Evolutionary conservation across 2,888 invertebrate species (phyloP).

Genomic region (Drosophila kambysellisi): DNA sequence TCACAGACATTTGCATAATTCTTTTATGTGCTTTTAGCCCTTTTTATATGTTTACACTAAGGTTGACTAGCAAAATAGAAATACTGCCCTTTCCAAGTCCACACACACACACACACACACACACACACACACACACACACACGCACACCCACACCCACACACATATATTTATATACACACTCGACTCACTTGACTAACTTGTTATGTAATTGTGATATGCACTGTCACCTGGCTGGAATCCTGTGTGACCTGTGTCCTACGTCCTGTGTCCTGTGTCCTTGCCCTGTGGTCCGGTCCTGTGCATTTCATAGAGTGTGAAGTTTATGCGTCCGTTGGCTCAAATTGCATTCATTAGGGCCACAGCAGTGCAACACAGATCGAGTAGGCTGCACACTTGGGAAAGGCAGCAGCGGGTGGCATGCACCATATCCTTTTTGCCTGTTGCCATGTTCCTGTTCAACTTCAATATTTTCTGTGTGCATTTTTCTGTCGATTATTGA

Average conservation of each 20-base stretch:
- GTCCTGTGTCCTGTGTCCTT: conserved; percentile 2
- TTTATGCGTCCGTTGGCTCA: conserved; percentile 46
- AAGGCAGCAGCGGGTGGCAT: too few relatives aligned
- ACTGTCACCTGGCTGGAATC: conserved; percentile 15
- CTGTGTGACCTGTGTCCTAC: background rate
- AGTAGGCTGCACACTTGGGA: background rate
- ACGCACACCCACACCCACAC: background rate
- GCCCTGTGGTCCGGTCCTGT: background rate
- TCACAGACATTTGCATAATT: conserved; percentile 14
- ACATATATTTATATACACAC: background rate
- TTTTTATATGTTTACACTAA: conserved; percentile 2
- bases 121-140: background rate
- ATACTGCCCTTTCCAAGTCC: background rate
- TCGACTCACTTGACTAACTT: background rate
- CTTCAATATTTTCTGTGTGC: conserved; percentile 2
- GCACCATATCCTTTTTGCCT: conserved; percentile 4
- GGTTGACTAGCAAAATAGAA: background rate
- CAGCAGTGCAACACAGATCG: conserved; percentile 7
- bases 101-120: background rate
- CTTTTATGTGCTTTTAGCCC: conserved; percentile 1
- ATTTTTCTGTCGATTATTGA: conserved; percentile 31
- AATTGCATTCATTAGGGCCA: conserved; percentile 61
- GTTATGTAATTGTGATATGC: conserved; percentile 32
- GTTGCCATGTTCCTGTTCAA: conserved; percentile 1
- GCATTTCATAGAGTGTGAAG: conserved; percentile 51